phyloP scores from a whole-genome alignment of 2,113 vertebrate species.

The Coptodon rendalli region DNA sequence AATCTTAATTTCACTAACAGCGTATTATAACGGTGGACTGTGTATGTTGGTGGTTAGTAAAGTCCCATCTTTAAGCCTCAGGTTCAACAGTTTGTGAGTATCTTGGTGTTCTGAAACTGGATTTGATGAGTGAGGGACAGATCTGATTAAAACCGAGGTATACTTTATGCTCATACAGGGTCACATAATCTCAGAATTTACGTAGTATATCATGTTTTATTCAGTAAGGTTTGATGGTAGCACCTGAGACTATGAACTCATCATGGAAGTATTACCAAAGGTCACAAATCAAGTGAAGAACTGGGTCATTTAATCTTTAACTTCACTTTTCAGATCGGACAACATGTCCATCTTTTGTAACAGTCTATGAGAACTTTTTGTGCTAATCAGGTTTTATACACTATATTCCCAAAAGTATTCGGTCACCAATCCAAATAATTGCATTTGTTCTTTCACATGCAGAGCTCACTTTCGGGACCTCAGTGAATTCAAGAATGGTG shows the following conservation, averaged over 20 bases:
- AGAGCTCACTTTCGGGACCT: not conserved
- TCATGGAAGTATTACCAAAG: not conserved
- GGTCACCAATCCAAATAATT: not conserved
- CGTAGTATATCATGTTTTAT: not conserved
- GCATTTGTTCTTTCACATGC: not conserved
- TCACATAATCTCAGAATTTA: not conserved
- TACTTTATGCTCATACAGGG: not conserved
- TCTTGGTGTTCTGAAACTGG: not conserved
- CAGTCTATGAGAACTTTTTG: not conserved
- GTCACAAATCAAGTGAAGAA: not conserved
- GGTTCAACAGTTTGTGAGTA: not conserved
- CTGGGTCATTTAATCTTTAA: not conserved
- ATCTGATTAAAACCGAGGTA: not conserved
- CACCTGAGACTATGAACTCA: not conserved
- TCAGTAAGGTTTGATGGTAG: not conserved
- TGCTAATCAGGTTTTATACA: not conserved
- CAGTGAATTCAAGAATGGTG: not conserved
- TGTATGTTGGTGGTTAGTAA: not conserved
- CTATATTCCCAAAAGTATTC: not conserved
- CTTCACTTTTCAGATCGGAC: not conserved
- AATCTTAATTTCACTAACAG: not conserved
- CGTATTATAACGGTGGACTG: rapidly evolving
- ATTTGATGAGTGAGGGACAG: not conserved
- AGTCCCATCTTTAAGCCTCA: not conserved
- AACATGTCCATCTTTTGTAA: not conserved